A percentile compares a stretch with the other conserved stretches of the same genome.
phyloP scores from a whole-genome alignment of 1,140 invertebrate species.

The Diprion similis region DNA sequence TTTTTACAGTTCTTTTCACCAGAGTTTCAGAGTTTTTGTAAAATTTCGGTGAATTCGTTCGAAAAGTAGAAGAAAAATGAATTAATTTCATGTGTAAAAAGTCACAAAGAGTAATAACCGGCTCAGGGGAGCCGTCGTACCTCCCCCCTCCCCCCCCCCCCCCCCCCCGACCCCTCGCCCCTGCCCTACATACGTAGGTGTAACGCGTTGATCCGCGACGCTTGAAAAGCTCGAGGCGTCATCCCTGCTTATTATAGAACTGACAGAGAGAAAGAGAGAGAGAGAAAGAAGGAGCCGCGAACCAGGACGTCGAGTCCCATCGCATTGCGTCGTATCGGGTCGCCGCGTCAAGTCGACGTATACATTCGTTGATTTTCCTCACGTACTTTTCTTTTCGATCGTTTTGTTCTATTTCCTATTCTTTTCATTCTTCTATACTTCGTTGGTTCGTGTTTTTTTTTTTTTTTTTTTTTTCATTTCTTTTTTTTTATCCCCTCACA shows the following conservation, averaged over 20 bases:
- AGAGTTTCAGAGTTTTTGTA: background rate
- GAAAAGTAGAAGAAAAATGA: background rate
- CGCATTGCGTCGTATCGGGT: background rate
- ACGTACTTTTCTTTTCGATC: background rate
- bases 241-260: conserved; percentile 3
- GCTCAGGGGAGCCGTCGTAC: no score
- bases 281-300: background rate
- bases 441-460: background rate
- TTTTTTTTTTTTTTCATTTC: background rate
- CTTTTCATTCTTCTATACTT: no score
- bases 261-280: background rate
- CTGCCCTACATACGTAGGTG: background rate
- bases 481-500: no score
- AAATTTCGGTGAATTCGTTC: background rate
- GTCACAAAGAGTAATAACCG: no score
- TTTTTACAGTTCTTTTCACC: no score
- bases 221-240: background rate
- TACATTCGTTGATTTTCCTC: background rate
- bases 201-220: background rate
- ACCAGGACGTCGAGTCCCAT: background rate
- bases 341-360: background rate
- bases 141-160: no score
- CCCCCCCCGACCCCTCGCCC: background rate
- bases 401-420: no score
- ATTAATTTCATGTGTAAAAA: background rate